Conservation (phyloP, 2,888 invertebrate genomes). For the Lasioglossum oenotherae region DNA sequence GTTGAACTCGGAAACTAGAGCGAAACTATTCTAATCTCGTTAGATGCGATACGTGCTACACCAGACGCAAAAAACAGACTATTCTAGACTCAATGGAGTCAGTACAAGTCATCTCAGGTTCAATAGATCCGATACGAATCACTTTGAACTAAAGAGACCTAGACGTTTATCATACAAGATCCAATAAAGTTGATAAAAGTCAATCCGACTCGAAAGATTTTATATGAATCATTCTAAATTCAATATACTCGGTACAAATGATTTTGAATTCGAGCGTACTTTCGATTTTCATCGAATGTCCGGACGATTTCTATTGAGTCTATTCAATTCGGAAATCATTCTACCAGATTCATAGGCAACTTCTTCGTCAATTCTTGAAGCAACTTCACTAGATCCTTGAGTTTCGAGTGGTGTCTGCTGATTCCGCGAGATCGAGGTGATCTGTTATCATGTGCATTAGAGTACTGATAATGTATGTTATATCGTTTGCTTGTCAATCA, state of each 20-base stretch:
- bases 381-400: background rate
- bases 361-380: background rate
- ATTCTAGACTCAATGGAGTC: background rate
- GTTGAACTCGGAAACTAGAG: background rate
- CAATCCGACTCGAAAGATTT: background rate
- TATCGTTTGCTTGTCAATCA: background rate
- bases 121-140: background rate
- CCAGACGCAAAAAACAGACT: background rate
- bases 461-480: background rate
- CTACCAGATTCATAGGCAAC: background rate
- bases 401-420: background rate
- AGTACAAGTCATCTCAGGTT: background rate
- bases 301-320: background rate
- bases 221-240: background rate
- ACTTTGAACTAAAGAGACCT: background rate
- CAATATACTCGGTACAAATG: background rate
- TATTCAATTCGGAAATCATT: background rate
- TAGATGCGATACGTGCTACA: background rate
- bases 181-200: background rate
- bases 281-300: background rate
- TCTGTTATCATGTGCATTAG: background rate
- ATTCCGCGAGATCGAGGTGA: background rate
- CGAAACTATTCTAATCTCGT: background rate
- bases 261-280: background rate
- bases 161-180: background rate